Conservation (phyloP, 1,140 invertebrate genomes). For the Drosophila saltans region DNA sequence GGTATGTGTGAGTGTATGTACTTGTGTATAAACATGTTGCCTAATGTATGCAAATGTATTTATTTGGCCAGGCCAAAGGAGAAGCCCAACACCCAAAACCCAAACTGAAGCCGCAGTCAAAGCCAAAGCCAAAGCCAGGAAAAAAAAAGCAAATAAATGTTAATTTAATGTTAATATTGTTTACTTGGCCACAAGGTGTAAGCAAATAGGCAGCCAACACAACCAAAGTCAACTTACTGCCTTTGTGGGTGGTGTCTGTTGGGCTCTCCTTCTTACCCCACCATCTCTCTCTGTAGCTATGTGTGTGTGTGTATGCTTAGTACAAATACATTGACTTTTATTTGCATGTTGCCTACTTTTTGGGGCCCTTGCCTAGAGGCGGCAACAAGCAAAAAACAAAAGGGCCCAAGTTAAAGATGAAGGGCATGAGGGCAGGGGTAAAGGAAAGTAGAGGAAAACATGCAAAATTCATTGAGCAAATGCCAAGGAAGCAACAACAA, state of each 20-base stretch:
- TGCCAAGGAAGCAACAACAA: conserved; percentile 19
- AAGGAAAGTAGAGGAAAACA: conserved; percentile 46
- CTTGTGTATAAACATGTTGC: conserved; percentile 39
- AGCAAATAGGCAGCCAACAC: conserved; percentile 27
- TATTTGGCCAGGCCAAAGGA: conserved; percentile 45
- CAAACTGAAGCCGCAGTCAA: not conserved
- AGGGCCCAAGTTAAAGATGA: not conserved
- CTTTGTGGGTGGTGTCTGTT: conserved; percentile 12
- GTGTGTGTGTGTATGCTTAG: conserved; percentile 24
- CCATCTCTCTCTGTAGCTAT: not conserved
- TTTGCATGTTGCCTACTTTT: conserved; percentile 51
- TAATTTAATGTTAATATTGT: conserved; percentile 78
- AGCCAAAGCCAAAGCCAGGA: not conserved
- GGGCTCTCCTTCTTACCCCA: not conserved
- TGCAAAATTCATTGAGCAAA: conserved; percentile 72
- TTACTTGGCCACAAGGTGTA: conserved; percentile 62
- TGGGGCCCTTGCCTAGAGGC: conserved; percentile 9
- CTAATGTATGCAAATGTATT: conserved; percentile 78
- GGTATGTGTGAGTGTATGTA: conserved; percentile 3
- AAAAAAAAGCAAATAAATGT: conserved; percentile 71
- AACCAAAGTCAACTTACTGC: conserved; percentile 23
- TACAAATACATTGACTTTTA: conserved; percentile 47
- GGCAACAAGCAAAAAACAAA: conserved; percentile 10
- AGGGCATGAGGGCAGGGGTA: conserved; percentile 10
- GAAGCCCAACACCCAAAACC: not conserved